These are phyloP conservation scores for Phallusia fumigata DNA, from an alignment of 23 tunicate species.

Conservation along the genomic window DNA sequence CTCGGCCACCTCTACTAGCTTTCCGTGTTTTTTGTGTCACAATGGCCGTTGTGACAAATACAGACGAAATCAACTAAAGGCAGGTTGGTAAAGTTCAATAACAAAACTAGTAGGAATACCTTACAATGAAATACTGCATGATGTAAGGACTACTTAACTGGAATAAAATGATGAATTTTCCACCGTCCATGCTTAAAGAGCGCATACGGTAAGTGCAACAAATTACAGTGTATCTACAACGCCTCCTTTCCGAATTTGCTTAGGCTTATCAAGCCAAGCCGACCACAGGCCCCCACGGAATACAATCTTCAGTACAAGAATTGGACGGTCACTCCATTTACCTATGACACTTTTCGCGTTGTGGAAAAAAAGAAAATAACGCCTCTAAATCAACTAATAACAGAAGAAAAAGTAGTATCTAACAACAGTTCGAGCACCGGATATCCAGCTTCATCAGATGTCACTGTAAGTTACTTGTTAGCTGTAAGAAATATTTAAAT, in stretches of 20 bases:
- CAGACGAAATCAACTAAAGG: background rate
- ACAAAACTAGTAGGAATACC: too few relatives aligned
- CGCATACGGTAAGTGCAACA: background rate
- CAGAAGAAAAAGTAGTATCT: background rate
- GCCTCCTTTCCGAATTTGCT: background rate
- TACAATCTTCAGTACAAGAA: conserved; percentile 49
- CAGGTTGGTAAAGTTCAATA: too few relatives aligned
- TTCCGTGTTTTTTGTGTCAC: background rate
- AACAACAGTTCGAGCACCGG: conserved; percentile 2
- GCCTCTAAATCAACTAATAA: background rate
- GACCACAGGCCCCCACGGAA: conserved; percentile 49
- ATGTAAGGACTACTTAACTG: background rate
- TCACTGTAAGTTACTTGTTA: background rate
- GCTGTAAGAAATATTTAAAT: too few relatives aligned
- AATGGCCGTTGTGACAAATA: background rate
- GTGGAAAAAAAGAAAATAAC: background rate
- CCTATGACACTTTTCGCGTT: conserved; percentile 23
- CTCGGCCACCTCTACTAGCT: background rate
- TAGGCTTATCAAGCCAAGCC: conserved; percentile 50
- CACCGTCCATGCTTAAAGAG: background rate
- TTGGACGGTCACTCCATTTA: conserved; percentile 36
- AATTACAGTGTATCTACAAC: background rate
- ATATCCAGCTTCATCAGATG: conserved; percentile 1
- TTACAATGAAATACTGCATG: too few relatives aligned
- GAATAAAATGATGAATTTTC: background rate